Percentiles rank a stretch among this genome's conserved stretches.
phyloP scores from a whole-genome alignment of 2,888 invertebrate species.

The Trissolcus brochymenae region DNA sequence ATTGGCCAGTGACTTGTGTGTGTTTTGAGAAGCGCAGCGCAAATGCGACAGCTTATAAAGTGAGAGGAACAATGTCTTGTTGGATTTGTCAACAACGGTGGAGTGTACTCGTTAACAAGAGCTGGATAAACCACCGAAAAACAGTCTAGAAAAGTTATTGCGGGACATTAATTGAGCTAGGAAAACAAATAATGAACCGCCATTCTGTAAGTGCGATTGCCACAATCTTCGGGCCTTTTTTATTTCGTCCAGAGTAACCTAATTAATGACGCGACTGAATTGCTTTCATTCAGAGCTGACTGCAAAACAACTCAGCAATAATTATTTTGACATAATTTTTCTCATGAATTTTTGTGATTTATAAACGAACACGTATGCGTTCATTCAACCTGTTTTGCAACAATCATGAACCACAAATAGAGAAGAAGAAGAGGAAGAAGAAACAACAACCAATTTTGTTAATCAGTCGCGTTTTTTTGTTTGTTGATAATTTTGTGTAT shows the following conservation, averaged over 20 bases:
- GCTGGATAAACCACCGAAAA: conserved; percentile 5
- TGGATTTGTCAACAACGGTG: conserved; percentile 29
- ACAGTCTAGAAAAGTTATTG: background rate
- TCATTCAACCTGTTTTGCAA: no score
- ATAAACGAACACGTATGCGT: no score
- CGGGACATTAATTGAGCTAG: background rate
- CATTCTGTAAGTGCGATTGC: background rate
- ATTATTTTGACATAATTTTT: background rate
- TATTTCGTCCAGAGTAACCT: conserved; percentile 21
- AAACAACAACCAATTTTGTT: no score
- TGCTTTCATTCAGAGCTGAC: background rate
- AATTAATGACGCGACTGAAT: conserved; percentile 6
- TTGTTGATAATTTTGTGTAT: background rate
- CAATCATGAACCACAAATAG: no score
- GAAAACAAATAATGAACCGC: background rate
- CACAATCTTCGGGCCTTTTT: background rate
- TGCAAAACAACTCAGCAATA: background rate
- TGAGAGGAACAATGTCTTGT: conserved; percentile 17
- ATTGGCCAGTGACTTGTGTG: conserved; percentile 5
- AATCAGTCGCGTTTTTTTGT: background rate
- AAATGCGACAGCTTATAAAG: conserved; percentile 12
- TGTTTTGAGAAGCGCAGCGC: conserved; percentile 1
- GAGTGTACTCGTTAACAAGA: conserved; percentile 4
- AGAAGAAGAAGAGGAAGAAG: no score
- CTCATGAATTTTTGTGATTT: no score